phyloP scores from a whole-genome alignment of 2,888 invertebrate genomes.

The Scaptomyza tumidula region DNA sequence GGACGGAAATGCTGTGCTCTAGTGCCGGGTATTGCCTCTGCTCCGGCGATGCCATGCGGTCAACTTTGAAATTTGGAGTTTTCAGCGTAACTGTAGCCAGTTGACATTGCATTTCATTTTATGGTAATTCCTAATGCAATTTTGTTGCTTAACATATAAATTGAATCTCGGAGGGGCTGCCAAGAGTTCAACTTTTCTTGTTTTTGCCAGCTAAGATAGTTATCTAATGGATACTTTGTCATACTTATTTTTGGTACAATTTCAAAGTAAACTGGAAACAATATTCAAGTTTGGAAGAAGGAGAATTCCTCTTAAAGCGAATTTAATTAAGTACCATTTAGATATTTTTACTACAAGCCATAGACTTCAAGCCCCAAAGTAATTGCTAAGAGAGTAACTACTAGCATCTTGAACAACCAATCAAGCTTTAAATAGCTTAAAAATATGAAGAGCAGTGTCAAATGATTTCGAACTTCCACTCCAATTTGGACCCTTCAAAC shows the following conservation, averaged over 20 bases:
- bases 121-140: slow-evolving; percentile 59
- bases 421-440: background rate
- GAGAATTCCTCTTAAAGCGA: background rate
- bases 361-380: background rate
- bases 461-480: background rate
- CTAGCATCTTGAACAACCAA: background rate
- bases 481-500: background rate
- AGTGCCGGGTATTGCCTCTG: background rate
- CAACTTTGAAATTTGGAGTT: slow-evolving; percentile 51
- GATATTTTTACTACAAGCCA: background rate
- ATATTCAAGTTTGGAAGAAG: background rate
- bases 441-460: background rate
- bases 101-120: slow-evolving; percentile 54
- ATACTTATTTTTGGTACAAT: background rate
- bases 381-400: background rate
- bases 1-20: slow-evolving; percentile 4
- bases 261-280: background rate
- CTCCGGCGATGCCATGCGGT: slow-evolving; percentile 46
- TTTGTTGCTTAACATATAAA: slow-evolving; percentile 64
- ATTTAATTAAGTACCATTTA: background rate
- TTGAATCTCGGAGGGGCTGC: slow-evolving; percentile 36
- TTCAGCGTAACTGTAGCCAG: slow-evolving; percentile 8
- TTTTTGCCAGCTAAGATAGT: slow-evolving; percentile 1
- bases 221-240: slow-evolving; percentile 4
- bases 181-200: slow-evolving; percentile 10